phyloP scores from a whole-genome alignment of 2,113 vertebrate genomes.

The western clawed frog (Xenopus tropicalis) region DNA sequence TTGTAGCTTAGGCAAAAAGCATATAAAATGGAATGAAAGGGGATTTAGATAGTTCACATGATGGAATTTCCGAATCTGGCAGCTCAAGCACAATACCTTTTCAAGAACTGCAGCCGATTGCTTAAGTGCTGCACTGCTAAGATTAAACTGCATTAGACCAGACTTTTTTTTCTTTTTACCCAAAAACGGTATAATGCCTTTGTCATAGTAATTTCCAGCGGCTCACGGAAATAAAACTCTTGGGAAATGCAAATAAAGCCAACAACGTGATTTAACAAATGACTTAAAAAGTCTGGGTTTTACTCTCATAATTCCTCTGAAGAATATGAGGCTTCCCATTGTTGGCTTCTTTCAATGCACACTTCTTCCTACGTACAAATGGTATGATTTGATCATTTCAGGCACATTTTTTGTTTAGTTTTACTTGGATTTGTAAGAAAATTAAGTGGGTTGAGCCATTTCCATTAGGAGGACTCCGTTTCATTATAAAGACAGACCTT shows the following conservation, averaged over 20 bases:
- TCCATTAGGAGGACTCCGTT: no score
- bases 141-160: conserved; percentile 12
- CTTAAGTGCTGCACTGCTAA: conserved; percentile 28
- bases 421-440: no score
- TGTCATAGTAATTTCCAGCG: not conserved
- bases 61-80: conserved; percentile 22
- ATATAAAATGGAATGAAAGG: conserved; percentile 30
- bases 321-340: no score
- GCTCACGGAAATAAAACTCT: not conserved
- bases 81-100: conserved; percentile 33
- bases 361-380: no score
- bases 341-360: no score
- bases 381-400: no score
- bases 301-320: no score
- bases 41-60: conserved; percentile 34
- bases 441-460: no score
- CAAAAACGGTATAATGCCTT: conserved; percentile 7
- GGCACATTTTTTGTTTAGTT: no score
- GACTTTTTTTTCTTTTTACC: conserved; percentile 3
- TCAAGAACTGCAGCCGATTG: conserved; percentile 29
- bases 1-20: conserved; percentile 33
- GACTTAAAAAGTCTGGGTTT: not conserved
- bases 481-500: no score
- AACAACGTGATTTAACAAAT: conserved; percentile 6
- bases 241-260: not conserved